phyloP scores from a whole-genome alignment of 1,140 invertebrate species.

The Metaphire vulgaris region DNA sequence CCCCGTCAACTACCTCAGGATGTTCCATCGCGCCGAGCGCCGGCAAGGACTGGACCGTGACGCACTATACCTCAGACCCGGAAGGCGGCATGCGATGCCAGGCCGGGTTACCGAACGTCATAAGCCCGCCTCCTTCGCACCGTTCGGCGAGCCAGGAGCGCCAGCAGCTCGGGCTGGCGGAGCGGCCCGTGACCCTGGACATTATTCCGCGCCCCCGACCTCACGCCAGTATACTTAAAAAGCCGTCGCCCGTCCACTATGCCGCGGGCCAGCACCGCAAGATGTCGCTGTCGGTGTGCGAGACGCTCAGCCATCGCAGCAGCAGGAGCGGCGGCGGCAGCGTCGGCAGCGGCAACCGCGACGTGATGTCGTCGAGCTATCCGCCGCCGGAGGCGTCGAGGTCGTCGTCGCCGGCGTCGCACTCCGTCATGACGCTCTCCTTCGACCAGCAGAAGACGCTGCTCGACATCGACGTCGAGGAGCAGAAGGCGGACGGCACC shows the following conservation, averaged over 20 bases:
- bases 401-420: not conserved
- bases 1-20: not conserved
- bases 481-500: constrained; percentile 61
- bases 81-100: not conserved
- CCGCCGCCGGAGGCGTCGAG: not conserved
- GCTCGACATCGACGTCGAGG: constrained; percentile 61
- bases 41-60: not conserved
- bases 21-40: constrained; percentile 60
- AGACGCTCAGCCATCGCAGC: not conserved
- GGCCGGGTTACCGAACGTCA: constrained; percentile 8
- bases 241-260: constrained; percentile 22
- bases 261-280: not conserved
- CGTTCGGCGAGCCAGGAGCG: constrained; percentile 53
- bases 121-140: constrained; percentile 56
- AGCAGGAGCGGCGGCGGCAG: too few relatives aligned
- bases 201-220: constrained; percentile 45
- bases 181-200: constrained; percentile 67
- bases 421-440: not conserved
- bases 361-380: not conserved
- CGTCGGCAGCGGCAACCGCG: too few relatives aligned
- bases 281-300: not conserved
- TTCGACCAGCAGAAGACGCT: constrained; percentile 53
- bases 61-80: not conserved
- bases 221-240: constrained; percentile 29
- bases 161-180: constrained; percentile 47